phyloP scores from a whole-genome alignment of 2,888 invertebrate genomes.

The Eristalinus sepulchralis region DNA sequence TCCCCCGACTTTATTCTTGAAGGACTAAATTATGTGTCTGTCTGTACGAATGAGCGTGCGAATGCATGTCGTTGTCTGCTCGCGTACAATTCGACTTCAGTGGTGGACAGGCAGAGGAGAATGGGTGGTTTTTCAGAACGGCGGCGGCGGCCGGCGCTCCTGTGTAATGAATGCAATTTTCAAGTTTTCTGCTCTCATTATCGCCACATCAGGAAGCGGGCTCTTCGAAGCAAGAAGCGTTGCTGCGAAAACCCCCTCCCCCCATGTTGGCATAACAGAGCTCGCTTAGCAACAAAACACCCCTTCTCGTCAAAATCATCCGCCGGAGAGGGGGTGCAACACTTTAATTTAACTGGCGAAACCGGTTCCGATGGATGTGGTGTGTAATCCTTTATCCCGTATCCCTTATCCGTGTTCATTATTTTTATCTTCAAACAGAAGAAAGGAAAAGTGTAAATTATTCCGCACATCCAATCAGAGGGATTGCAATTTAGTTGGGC shows the following conservation, averaged over 20 bases:
- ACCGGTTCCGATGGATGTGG: slow-evolving; percentile 75
- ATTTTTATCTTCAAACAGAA: slow-evolving; percentile 76
- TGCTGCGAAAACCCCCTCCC: slow-evolving; percentile 57
- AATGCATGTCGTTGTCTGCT: slow-evolving; percentile 57
- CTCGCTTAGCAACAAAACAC: slow-evolving; percentile 51
- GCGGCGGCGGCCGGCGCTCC: slow-evolving; percentile 43
- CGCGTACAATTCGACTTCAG: slow-evolving; percentile 21
- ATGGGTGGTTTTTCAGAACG: slow-evolving; percentile 9
- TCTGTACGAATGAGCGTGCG: slow-evolving; percentile 44
- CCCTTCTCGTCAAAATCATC: slow-evolving; percentile 24
- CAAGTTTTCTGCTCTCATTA: slow-evolving; percentile 76
- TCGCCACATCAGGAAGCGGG: slow-evolving; percentile 73
- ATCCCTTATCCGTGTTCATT: slow-evolving; percentile 76
- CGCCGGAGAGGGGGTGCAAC: slow-evolving; percentile 44
- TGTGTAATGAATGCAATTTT: slow-evolving; percentile 79
- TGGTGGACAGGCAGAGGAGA: not conserved
- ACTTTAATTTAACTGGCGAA: slow-evolving; percentile 79
- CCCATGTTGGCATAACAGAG: slow-evolving; percentile 33
- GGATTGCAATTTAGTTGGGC: slow-evolving; percentile 79
- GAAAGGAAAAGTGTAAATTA: slow-evolving; percentile 72
- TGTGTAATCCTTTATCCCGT: slow-evolving; percentile 71
- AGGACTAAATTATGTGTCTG: slow-evolving; percentile 70
- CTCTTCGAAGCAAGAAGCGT: slow-evolving; percentile 55
- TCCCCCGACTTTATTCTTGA: slow-evolving; percentile 58
- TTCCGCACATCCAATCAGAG: slow-evolving; percentile 77